These are phyloP conservation scores for Petrocephalus microphthalmus DNA, from an alignment of 2,113 vertebrate genomes.

Conservation along the genomic window DNA sequence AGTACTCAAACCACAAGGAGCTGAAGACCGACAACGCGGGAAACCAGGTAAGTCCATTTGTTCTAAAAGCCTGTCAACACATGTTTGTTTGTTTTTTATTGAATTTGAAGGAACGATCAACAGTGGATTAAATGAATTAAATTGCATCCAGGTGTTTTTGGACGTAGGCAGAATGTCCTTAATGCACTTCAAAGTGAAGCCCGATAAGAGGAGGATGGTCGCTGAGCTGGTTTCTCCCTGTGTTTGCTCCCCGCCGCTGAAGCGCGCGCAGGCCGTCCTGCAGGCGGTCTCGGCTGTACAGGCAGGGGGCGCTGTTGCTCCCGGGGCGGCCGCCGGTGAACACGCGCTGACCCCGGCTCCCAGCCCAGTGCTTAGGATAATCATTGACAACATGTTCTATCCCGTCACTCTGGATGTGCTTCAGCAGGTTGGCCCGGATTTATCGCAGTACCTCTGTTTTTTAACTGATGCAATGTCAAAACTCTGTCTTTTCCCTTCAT, in stretches of 20 bases:
- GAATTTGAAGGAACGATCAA: not conserved
- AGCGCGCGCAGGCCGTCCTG: conserved; percentile 84
- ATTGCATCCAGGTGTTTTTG: not conserved
- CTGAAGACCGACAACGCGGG: conserved; percentile 88
- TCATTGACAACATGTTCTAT: conserved; percentile 99
- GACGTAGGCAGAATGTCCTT: not conserved
- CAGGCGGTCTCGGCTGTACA: conserved; percentile 84
- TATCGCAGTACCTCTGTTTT: not conserved
- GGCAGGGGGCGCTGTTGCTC: conserved; percentile 75
- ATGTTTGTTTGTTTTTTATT: not conserved
- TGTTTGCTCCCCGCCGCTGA: conserved; percentile 2
- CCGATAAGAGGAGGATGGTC: not conserved
- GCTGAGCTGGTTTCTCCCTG: not conserved
- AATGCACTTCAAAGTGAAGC: not conserved
- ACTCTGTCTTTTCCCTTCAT: not conserved
- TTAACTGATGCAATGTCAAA: not conserved
- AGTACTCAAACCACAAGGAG: conserved; percentile 97
- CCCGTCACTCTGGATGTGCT: conserved; percentile 95
- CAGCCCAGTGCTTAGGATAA: conserved; percentile 93
- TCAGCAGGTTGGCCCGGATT: conserved; percentile 75
- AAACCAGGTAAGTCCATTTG: conserved; percentile 71
- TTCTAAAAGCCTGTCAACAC: not conserved
- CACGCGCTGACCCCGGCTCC: conserved; percentile 78
- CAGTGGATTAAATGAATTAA: not conserved
- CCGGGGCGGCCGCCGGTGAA: conserved; percentile 74